These are phyloP conservation scores for Pandemis corylana DNA, from an alignment of 2,888 invertebrate genomes.

Conservation along the genomic window DNA sequence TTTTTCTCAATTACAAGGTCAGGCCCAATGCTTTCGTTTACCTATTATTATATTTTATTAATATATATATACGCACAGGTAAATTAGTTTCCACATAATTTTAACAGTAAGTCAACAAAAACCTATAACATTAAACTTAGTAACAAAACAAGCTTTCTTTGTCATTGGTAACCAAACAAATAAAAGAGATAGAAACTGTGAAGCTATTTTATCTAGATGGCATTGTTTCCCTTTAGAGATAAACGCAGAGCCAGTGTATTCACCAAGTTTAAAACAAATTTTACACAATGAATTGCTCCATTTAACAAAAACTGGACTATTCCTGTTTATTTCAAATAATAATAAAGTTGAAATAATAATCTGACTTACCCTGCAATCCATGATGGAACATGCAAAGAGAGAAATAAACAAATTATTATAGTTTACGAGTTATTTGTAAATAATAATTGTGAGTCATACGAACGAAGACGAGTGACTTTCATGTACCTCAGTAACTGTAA, in stretches of 20 bases:
- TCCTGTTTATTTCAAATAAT: neutral
- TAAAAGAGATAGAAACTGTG: neutral
- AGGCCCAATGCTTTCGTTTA: neutral
- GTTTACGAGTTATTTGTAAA: slow-evolving; percentile 64
- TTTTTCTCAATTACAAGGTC: neutral
- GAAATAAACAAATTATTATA: slow-evolving; percentile 45
- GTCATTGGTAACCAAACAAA: slow-evolving; percentile 1
- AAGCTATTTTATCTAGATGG: slow-evolving; percentile 14
- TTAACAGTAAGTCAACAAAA: neutral
- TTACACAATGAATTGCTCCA: neutral
- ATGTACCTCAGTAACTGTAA: slow-evolving; percentile 13
- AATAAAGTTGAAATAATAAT: neutral
- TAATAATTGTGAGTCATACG: slow-evolving; percentile 70
- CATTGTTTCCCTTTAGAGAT: neutral
- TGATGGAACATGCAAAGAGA: slow-evolving; percentile 49
- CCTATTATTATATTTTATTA: neutral
- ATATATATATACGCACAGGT: slow-evolving; percentile 9
- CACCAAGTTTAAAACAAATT: neutral
- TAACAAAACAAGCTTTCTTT: neutral
- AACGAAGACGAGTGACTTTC: slow-evolving; percentile 45
- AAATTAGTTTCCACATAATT: slow-evolving; percentile 20
- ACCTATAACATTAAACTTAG: neutral
- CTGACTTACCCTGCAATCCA: slow-evolving; percentile 40
- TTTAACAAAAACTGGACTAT: neutral
- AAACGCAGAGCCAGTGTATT: neutral